A percentile compares a stretch with the other conserved stretches of the same genome.
Conservation (phyloP, 2,888 invertebrate genomes). For the Leptopilina drosophilae region DNA sequence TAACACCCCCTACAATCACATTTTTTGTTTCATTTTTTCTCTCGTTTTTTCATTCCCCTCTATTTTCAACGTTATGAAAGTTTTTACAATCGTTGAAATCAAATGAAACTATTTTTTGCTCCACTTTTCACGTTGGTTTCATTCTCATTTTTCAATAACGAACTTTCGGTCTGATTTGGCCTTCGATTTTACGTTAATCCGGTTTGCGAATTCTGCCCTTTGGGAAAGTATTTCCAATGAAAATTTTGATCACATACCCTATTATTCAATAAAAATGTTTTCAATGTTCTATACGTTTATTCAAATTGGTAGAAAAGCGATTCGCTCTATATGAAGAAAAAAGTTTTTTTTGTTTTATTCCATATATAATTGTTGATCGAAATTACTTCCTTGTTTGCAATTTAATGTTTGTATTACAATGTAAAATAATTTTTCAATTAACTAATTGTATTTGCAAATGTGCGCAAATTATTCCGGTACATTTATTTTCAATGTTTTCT, state of each 20-base stretch:
- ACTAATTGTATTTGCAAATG: too few relatives aligned
- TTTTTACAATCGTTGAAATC: slow-evolving; percentile 5
- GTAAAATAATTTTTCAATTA: too few relatives aligned
- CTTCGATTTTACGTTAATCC: slow-evolving; percentile 34
- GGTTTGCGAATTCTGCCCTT: slow-evolving; percentile 1
- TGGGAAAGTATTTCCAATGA: neutral
- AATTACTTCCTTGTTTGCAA: too few relatives aligned
- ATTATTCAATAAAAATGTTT: slow-evolving; percentile 24
- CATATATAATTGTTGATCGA: neutral
- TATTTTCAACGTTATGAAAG: neutral
- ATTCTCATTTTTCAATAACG: slow-evolving; percentile 5
- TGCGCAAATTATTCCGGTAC: too few relatives aligned
- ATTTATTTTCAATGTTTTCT: too few relatives aligned
- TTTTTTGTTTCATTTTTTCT: neutral
- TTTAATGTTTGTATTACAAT: too few relatives aligned
- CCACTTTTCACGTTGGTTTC: slow-evolving; percentile 12
- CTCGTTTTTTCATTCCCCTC: neutral
- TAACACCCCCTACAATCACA: neutral
- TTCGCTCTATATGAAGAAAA: neutral
- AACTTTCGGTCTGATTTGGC: slow-evolving; percentile 29
- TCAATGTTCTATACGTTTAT: neutral
- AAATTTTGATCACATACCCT: slow-evolving; percentile 12
- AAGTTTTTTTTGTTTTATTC: too few relatives aligned
- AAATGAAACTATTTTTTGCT: slow-evolving; percentile 13
- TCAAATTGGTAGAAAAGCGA: neutral